Conservation (phyloP, 2,113 vertebrate genomes). For the Lipotes vexillifer region DNA sequence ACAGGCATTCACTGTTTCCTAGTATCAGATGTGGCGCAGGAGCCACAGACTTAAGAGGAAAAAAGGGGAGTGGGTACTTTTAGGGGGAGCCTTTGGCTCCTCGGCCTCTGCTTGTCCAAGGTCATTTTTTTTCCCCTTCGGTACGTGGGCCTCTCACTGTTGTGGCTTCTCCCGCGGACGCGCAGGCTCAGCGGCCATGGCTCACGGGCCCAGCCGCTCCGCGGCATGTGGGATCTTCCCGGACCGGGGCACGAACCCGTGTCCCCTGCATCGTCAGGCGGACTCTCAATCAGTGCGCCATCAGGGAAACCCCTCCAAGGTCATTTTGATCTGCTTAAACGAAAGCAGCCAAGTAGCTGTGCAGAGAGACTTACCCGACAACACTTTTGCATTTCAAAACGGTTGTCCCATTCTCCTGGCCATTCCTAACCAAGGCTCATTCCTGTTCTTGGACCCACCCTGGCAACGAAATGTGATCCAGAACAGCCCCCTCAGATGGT, state of each 20-base stretch:
- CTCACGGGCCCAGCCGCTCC: no score
- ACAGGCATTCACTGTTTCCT: neutral
- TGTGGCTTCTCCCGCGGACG: no score
- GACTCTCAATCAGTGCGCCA: no score
- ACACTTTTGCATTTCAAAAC: conserved; percentile 58
- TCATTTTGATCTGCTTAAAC: neutral
- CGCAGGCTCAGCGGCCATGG: no score
- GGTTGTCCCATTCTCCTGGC: neutral
- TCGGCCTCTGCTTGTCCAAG: neutral
- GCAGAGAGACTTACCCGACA: neutral
- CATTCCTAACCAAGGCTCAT: neutral
- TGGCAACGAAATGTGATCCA: neutral
- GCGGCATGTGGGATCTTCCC: no score
- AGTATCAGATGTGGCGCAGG: neutral
- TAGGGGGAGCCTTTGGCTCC: neutral
- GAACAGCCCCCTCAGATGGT: neutral
- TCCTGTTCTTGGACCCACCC: neutral
- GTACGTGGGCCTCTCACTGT: no score
- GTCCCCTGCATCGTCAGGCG: no score
- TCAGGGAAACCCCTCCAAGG: neutral
- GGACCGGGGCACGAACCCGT: no score
- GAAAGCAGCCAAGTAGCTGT: neutral
- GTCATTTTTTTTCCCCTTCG: neutral
- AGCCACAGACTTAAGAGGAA: neutral
- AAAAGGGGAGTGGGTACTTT: neutral